Evolutionary conservation across 2,797 vertebrate genomes (phyloP).

Genomic region (Sebastes minor): DNA sequence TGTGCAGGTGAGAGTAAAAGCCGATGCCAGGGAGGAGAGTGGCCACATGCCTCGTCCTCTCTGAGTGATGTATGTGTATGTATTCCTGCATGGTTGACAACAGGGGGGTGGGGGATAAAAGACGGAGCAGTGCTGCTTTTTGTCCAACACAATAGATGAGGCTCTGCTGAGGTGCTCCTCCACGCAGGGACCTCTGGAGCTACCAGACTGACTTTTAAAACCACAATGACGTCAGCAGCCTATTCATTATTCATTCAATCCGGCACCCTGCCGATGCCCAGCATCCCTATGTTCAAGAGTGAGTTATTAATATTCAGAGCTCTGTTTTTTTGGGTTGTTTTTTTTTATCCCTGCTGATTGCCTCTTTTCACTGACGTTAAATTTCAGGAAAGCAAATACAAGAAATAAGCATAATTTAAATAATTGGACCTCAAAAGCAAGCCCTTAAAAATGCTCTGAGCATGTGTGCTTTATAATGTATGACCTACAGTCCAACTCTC

Average conservation of each 20-base stretch:
- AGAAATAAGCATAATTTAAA: neutral
- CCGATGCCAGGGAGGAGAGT: neutral
- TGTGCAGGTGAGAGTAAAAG: slow-evolving; percentile 25
- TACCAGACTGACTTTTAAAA: slow-evolving; percentile 61
- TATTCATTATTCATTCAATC: slow-evolving; percentile 69
- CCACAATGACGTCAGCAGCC: slow-evolving; percentile 50
- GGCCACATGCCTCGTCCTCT: neutral
- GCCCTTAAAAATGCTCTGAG: neutral
- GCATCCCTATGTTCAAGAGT: slow-evolving; percentile 39
- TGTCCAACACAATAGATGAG: slow-evolving; percentile 26
- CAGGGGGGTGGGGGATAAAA: slow-evolving; percentile 21
- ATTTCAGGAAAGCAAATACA: slow-evolving; percentile 23
- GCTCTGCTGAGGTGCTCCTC: slow-evolving; percentile 13
- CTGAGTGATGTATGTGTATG: neutral
- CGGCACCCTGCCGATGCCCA: slow-evolving; percentile 41
- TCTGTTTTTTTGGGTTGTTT: neutral
- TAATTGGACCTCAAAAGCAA: neutral
- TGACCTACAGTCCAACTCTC: neutral
- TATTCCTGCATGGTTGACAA: slow-evolving; percentile 12
- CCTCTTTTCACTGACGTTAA: slow-evolving; percentile 35
- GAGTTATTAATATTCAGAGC: slow-evolving; percentile 62
- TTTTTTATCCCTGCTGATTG: slow-evolving; percentile 53
- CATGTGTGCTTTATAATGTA: neutral
- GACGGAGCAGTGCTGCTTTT: neutral
- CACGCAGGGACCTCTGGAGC: slow-evolving; percentile 26